Base-by-base conservation (phyloP, 2,113 vertebrate genomes). In the Zosterops hypoxanthus region DNA sequence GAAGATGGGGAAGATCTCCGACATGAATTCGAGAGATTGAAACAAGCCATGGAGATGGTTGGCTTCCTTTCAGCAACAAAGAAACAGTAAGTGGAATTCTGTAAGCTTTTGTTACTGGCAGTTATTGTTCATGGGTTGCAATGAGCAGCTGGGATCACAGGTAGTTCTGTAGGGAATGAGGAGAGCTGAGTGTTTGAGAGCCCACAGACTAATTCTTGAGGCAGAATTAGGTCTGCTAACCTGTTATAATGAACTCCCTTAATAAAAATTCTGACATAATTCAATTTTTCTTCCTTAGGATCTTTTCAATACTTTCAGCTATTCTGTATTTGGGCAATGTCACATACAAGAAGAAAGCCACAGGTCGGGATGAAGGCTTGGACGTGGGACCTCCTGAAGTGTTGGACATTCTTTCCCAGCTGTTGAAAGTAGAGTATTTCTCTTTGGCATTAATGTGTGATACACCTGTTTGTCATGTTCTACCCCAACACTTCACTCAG, bases 1-100 rank as follows among this genome's bases (percentile, higher is more conserved):
- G 99, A 99, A 97, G 99, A 99, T 68, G 99, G 98, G 42, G 99
- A 99, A 86, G 99, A 99, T 95, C 98, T 99, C 46, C 98, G 97
- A 41, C 99, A 99, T 44, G 99, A 99, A 72, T 99, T 99, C 3
- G 99, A 99, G 91, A 98, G 99, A 25, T 97, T 99, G 55, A 99
- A 99, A 97, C 99, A 99, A 98, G 99, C 99, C 52, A 99, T 99
- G 99, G 99, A 99, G 97, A 99, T 99, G 99, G 99, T 99, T 91
- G 99, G 99, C 93, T 99, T 99, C 95, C 99, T 99, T 76, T 98
- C 99, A 5, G 98, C 99, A 77, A 99, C 99, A 57, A 99, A 98
- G 97, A 99, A 98, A 71, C 99, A 99, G 99, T 99, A 83, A 98
- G 99, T 91, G 26, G 20, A 22, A n/a, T 26, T 36, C 14, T 29